Evolutionary conservation across 2,113 vertebrate species (phyloP).

Genomic region (Campylorhamphus procurvoides): DNA sequence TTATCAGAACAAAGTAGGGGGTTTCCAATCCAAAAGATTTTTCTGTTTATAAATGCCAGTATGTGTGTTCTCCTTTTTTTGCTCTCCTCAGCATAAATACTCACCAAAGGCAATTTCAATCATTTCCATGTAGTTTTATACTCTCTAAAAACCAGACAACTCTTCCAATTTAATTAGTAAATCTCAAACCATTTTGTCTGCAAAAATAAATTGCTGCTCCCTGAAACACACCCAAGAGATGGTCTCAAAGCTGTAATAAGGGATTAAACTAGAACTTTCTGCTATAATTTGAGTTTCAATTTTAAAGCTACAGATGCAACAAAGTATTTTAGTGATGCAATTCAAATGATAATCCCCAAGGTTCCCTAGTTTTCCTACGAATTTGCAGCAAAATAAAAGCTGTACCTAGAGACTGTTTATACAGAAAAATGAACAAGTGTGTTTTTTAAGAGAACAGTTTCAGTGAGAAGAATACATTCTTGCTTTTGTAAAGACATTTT

Average conservation of each 20-base stretch:
- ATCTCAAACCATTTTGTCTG: not conserved
- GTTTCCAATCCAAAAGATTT: not conserved
- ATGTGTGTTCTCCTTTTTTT: not conserved
- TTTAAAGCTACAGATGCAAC: not conserved
- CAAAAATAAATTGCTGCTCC: not conserved
- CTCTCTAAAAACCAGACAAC: not conserved
- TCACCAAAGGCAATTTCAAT: not conserved
- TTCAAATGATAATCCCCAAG: not conserved
- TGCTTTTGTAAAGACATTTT: not conserved
- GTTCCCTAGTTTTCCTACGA: not conserved
- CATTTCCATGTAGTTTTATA: not conserved
- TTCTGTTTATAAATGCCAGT: not conserved
- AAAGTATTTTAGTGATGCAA: not conserved
- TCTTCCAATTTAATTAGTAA: not conserved
- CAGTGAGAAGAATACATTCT: not conserved
- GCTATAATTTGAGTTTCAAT: not conserved
- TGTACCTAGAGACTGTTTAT: not conserved
- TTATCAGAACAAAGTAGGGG: not conserved
- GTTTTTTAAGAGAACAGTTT: not conserved
- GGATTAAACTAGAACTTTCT: not conserved
- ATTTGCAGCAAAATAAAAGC: not conserved
- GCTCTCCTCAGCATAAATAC: not conserved
- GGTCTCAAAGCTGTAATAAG: not conserved
- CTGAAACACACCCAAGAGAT: not conserved
- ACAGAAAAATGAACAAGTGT: not conserved